Evolutionary conservation across 2,113 vertebrate species (phyloP).

Genomic region (Cryptomyrus ogoouensis): DNA sequence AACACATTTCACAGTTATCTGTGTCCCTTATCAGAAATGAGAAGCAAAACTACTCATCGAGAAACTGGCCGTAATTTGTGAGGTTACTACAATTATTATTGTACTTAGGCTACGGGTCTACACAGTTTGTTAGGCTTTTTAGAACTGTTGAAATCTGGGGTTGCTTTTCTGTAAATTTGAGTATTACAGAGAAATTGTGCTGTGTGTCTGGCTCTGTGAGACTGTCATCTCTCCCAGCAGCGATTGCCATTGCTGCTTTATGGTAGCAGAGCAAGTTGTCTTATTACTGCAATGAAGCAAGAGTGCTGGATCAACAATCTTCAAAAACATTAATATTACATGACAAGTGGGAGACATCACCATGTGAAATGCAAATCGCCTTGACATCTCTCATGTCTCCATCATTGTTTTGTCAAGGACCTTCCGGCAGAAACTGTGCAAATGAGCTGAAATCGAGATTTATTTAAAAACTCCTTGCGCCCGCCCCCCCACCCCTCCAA

Average conservation of each 20-base stretch:
- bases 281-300: slow-evolving; percentile 49
- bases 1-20: not conserved
- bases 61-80: not conserved
- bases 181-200: slow-evolving; percentile 38
- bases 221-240: slow-evolving; percentile 33
- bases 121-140: slow-evolving; percentile 29
- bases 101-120: slow-evolving; percentile 24
- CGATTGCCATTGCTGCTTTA: slow-evolving; percentile 29
- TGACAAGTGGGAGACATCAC: slow-evolving; percentile 59
- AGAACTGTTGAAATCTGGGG: slow-evolving; percentile 32
- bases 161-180: slow-evolving; percentile 41
- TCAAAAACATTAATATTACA: slow-evolving; percentile 56
- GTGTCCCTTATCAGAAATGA: not conserved
- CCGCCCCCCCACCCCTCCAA: slow-evolving; percentile 27
- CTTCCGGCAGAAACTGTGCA: slow-evolving; percentile 53
- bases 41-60: not conserved
- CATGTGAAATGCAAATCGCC: slow-evolving; percentile 65
- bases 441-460: slow-evolving; percentile 53
- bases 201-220: slow-evolving; percentile 29
- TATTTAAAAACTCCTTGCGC: slow-evolving; percentile 38
- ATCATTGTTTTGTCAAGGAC: slow-evolving; percentile 63
- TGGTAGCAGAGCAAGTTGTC: slow-evolving; percentile 40
- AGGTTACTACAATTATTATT: slow-evolving; percentile 29
- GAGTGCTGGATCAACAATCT: slow-evolving; percentile 43
- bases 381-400: slow-evolving; percentile 54